These are phyloP conservation scores for Anniella stebbinsi DNA, from an alignment of 2,797 vertebrate species.

Conservation along the genomic window DNA sequence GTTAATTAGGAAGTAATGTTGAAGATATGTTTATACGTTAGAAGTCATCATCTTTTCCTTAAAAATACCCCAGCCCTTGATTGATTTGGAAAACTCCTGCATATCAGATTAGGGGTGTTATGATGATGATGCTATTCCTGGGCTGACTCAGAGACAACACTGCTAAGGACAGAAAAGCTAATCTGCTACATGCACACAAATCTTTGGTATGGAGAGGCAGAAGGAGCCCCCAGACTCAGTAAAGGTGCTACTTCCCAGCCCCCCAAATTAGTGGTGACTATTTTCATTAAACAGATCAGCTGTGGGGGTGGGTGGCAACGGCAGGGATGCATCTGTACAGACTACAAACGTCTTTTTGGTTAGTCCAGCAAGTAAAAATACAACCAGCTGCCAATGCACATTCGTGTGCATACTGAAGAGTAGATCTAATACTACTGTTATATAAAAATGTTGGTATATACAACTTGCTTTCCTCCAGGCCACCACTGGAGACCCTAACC, in stretches of 20 bases:
- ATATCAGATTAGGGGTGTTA: background rate
- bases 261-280: background rate
- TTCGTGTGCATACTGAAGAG: background rate
- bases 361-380: background rate
- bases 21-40: background rate
- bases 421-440: background rate
- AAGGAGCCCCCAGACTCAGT: background rate
- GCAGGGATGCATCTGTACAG: background rate
- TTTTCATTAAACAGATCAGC: too few relatives aligned
- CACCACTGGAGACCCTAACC: background rate
- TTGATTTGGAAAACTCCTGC: background rate
- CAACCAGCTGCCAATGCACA: background rate
- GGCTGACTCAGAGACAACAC: background rate
- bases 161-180: background rate
- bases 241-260: background rate
- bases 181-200: background rate
- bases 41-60: background rate
- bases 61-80: too few relatives aligned
- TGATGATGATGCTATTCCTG: background rate
- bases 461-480: background rate
- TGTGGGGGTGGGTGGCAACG: background rate
- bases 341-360: background rate
- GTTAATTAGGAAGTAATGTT: background rate
- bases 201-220: background rate
- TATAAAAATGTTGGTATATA: background rate